Evolutionary conservation across 1,140 invertebrate species (phyloP).

Genomic region (Melipona quadrifasciata): DNA sequence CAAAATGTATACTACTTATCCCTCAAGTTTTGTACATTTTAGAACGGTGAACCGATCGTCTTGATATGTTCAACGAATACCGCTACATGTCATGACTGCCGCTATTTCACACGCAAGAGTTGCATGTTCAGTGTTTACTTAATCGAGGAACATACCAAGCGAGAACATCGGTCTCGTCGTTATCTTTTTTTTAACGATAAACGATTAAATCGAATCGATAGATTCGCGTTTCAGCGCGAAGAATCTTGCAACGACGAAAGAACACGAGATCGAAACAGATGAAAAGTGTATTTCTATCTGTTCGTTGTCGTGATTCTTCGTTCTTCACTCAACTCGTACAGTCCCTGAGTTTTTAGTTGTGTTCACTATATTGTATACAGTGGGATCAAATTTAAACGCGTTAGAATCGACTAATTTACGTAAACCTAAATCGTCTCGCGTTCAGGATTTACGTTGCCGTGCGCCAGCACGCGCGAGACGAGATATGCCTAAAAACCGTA

Average conservation of each 20-base stretch:
- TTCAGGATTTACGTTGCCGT: background rate
- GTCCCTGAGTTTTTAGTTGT: slow-evolving; percentile 73
- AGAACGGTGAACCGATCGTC: background rate
- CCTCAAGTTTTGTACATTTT: background rate
- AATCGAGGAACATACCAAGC: background rate
- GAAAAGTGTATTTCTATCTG: background rate
- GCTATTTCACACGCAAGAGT: background rate
- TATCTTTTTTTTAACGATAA: background rate
- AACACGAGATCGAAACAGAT: background rate
- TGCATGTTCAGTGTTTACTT: background rate
- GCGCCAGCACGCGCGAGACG: background rate
- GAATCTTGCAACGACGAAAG: background rate
- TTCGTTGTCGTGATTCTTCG: background rate
- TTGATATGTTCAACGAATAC: background rate
- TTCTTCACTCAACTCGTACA: slow-evolving; percentile 62
- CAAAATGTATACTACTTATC: background rate
- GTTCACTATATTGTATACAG: slow-evolving; percentile 75
- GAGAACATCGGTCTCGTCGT: background rate
- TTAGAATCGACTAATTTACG: slow-evolving; percentile 54
- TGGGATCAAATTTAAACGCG: slow-evolving; percentile 74
- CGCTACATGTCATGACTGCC: background rate
- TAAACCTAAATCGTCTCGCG: slow-evolving; percentile 4
- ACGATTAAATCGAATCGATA: slow-evolving; percentile 9
- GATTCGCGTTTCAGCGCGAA: slow-evolving; percentile 4
- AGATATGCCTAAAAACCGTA: slow-evolving; percentile 19